A percentile compares a stretch with the other conserved stretches of the same genome.
These are phyloP conservation scores for Schizopygopsis pylzovi DNA, from an alignment of 2,797 vertebrate genomes.

Conservation along the genomic window DNA sequence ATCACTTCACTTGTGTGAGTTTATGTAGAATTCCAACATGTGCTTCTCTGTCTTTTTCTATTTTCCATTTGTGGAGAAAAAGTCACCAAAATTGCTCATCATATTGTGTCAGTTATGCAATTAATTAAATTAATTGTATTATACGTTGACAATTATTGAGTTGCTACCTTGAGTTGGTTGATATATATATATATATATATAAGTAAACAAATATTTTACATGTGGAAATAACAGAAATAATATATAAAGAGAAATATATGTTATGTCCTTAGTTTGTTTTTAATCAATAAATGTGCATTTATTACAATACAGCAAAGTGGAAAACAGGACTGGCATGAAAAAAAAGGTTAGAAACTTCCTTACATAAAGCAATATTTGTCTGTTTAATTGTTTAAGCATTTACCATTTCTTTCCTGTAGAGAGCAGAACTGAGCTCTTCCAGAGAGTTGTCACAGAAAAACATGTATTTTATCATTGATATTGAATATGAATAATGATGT, in stretches of 20 bases:
- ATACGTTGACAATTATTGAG: neutral
- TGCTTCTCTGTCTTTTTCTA: neutral
- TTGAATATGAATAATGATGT: neutral
- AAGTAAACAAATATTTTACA: neutral
- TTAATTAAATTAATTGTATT: neutral
- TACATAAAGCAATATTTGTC: neutral
- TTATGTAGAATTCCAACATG: neutral
- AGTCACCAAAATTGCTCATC: neutral
- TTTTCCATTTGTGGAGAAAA: constrained; percentile 1
- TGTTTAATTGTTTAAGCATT: neutral
- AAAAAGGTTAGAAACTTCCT: neutral
- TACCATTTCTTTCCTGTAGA: constrained; percentile 40
- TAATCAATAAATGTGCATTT: neutral
- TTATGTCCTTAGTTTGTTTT: neutral
- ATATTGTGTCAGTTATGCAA: neutral
- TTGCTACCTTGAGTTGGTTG: too few species aligned
- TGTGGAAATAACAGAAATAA: neutral
- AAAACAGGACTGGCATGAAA: neutral
- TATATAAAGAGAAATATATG: neutral
- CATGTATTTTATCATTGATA: neutral
- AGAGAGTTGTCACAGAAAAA: neutral
- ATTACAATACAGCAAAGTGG: neutral
- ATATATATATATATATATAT: too few species aligned
- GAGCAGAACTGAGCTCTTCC: constrained; percentile 43
- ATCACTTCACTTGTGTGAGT: neutral